phyloP scores from a whole-genome alignment of 2,113 vertebrate genomes.

The Balaeniceps rex region DNA sequence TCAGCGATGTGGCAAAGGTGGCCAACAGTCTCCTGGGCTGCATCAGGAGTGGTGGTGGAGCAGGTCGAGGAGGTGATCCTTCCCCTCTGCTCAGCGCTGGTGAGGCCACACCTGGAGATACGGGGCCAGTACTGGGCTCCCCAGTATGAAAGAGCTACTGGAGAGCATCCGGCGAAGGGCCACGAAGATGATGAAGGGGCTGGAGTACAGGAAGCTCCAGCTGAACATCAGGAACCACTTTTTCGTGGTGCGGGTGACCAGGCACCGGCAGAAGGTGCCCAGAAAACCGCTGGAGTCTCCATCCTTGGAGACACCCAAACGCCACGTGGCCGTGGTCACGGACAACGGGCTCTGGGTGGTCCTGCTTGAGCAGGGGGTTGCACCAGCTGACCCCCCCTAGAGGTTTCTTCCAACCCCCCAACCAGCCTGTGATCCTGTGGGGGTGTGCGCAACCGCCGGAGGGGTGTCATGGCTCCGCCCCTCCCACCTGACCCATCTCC shows the following conservation, averaged over 20 bases:
- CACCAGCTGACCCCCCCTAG: no score
- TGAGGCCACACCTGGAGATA: neutral
- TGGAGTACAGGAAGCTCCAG: neutral
- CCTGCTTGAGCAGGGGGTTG: neutral
- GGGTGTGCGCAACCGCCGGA: no score
- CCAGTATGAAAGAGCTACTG: neutral
- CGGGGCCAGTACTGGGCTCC: neutral
- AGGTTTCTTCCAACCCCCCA: neutral
- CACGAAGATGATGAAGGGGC: neutral
- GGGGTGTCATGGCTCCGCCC: neutral
- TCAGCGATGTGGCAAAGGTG: neutral
- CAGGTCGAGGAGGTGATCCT: neutral
- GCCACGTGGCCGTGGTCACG: accelerated
- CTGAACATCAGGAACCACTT: neutral
- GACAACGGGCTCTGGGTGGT: neutral
- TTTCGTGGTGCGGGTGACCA: neutral
- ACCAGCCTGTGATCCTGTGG: neutral
- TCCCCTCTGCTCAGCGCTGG: neutral
- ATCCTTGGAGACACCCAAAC: neutral
- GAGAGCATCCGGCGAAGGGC: neutral
- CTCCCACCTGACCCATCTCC: neutral
- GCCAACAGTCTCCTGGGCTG: neutral
- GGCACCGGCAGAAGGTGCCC: neutral
- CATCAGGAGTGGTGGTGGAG: neutral
- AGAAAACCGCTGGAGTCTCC: neutral